phyloP scores from a whole-genome alignment of 2,888 invertebrate genomes.

The Acronicta alni region DNA sequence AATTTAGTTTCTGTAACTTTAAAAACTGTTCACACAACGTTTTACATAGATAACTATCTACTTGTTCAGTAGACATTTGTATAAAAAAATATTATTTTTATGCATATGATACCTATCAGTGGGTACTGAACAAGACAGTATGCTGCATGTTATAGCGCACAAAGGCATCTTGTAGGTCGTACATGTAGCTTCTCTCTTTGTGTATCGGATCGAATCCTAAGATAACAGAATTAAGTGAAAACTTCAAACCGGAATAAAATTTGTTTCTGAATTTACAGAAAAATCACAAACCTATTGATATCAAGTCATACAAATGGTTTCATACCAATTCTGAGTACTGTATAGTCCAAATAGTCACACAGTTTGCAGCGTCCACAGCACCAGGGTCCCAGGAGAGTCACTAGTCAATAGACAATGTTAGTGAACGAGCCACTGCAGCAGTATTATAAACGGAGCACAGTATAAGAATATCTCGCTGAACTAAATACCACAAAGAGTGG shows the following conservation, averaged over 20 bases:
- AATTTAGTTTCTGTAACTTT: no score
- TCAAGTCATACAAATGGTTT: neutral
- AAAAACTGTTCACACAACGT: neutral
- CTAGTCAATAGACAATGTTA: conserved; percentile 47
- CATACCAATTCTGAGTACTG: conserved; percentile 12
- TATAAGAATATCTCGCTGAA: conserved; percentile 32
- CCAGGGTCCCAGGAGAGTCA: conserved; percentile 21
- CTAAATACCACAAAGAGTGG: conserved; percentile 41
- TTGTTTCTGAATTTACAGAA: neutral
- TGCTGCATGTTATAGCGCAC: no score
- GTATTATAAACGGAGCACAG: conserved; percentile 11
- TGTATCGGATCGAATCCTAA: no score
- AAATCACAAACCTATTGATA: conserved; percentile 8
- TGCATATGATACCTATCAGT: no score
- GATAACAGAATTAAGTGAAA: no score
- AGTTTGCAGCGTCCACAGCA: conserved; percentile 9
- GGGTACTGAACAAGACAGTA: no score
- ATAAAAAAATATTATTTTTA: no score
- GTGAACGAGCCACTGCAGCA: conserved; percentile 12
- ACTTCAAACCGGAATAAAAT: neutral
- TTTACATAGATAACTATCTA: no score
- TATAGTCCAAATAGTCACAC: conserved; percentile 9
- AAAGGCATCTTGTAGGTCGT: no score
- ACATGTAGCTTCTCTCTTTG: no score
- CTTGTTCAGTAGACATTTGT: no score